A percentile compares a stretch with the other conserved stretches of the same genome.
Evolutionary conservation across 2,888 invertebrate species (phyloP).

Genomic region (Amiota communis): DNA sequence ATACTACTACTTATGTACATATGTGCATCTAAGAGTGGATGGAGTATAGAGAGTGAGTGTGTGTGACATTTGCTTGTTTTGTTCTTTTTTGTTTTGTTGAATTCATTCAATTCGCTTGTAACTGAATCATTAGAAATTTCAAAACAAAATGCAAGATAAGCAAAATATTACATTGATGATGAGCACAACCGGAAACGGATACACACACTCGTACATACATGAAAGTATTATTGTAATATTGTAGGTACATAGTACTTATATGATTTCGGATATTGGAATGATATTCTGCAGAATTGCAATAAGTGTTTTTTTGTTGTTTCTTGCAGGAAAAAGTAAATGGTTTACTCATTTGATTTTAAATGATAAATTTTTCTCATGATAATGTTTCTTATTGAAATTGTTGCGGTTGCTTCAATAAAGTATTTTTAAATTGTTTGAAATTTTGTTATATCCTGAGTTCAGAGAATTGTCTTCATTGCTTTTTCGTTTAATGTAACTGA

Average conservation of each 20-base stretch:
- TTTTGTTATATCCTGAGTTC: background rate
- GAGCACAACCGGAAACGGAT: conserved; percentile 46
- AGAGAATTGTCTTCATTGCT: no score
- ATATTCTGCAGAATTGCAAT: conserved; percentile 15
- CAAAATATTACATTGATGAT: conserved; percentile 63
- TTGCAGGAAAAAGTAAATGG: background rate
- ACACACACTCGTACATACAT: background rate
- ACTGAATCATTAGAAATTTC: conserved; percentile 54
- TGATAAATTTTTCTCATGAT: background rate
- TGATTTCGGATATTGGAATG: no score
- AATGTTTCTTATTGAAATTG: background rate
- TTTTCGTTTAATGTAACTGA: background rate
- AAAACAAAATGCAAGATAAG: conserved; percentile 61
- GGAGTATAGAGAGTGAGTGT: no score
- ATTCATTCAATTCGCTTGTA: conserved; percentile 20
- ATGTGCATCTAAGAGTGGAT: background rate
- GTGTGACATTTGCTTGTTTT: background rate
- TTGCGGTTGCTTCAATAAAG: background rate
- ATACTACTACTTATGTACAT: background rate
- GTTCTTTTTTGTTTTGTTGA: conserved; percentile 51
- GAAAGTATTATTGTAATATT: no score
- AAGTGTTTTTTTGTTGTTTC: background rate
- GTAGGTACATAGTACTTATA: no score
- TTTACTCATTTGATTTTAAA: background rate
- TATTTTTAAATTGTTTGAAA: background rate